Evolutionary conservation across 92 coral and sea anemone genomes (phyloP).

Genomic region (Plumapathes pennacea): DNA sequence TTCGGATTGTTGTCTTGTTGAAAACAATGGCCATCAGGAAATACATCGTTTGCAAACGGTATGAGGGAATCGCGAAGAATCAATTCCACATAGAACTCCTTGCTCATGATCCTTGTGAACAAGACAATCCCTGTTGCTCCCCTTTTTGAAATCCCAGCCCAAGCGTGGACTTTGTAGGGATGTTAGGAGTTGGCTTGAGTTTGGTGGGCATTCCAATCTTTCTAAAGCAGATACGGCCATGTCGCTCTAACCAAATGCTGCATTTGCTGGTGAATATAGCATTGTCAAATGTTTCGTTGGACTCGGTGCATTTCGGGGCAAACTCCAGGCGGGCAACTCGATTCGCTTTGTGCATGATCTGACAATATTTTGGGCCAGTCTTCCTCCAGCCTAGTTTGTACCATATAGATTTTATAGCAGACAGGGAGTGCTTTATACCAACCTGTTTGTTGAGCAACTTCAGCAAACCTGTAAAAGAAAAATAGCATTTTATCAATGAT

Average conservation of each 20-base stretch:
- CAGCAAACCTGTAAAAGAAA: conserved; percentile 7
- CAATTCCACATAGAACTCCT: conserved; percentile 16
- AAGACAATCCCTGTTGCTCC: conserved; percentile 21
- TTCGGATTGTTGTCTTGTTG: conserved; percentile 47
- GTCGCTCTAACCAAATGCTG: conserved; percentile 22
- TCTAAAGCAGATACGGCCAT: conserved; percentile 28
- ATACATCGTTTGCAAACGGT: conserved; percentile 8
- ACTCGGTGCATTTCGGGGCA: too few species aligned
- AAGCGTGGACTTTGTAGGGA: conserved; percentile 34
- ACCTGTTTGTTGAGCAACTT: not conserved
- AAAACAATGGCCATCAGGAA: conserved; percentile 29
- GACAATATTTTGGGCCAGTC: conserved; percentile 28
- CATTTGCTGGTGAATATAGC: conserved; percentile 49
- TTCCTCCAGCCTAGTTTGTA: conserved; percentile 24
- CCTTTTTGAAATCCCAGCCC: conserved; percentile 39
- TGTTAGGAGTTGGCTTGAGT: conserved; percentile 31
- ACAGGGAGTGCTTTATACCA: not conserved
- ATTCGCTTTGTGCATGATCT: conserved; percentile 17
- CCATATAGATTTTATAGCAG: conserved; percentile 4
- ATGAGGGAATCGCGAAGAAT: conserved; percentile 15
- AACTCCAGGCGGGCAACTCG: conserved; percentile 16
- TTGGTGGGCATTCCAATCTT: conserved; percentile 27
- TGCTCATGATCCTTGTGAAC: conserved; percentile 38
- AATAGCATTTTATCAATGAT: too few species aligned
- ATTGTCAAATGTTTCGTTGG: conserved; percentile 17